phyloP scores from a whole-genome alignment of 1,140 invertebrate genomes.

The Aphelenchoides besseyi region DNA sequence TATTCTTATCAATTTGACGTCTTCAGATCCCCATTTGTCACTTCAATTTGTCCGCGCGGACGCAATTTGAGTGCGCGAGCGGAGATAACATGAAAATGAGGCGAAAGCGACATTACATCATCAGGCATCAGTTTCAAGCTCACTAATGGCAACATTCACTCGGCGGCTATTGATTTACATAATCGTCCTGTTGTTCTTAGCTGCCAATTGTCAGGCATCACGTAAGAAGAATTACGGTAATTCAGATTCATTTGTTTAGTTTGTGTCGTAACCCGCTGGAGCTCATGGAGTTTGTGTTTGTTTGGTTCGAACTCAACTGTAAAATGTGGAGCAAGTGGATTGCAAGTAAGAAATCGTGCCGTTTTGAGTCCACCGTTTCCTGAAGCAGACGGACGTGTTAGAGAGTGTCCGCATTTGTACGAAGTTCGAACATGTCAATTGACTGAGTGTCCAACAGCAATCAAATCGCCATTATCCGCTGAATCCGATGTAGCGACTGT shows the following conservation, averaged over 20 bases:
- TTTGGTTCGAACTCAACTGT: background rate
- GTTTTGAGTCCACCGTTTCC: constrained; percentile 13
- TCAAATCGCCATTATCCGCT: constrained; percentile 2
- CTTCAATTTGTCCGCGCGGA: background rate
- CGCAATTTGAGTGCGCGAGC: background rate
- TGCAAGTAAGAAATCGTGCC: background rate
- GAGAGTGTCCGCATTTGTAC: background rate
- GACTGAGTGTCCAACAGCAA: background rate
- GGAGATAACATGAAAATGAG: background rate
- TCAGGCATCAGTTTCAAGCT: background rate
- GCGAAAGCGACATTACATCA: background rate
- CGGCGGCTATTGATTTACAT: no score
- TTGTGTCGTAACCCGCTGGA: background rate
- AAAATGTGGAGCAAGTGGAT: background rate
- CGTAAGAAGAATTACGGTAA: no score
- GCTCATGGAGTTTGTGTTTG: background rate
- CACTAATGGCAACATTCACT: no score
- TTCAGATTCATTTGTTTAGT: constrained; percentile 3
- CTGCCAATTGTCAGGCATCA: no score
- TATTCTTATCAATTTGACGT: background rate
- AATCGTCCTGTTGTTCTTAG: no score
- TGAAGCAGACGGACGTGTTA: background rate
- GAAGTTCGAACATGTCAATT: background rate
- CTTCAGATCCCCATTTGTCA: no score
- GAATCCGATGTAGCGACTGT: background rate